phyloP scores from a whole-genome alignment of 1,140 invertebrate species.

The Nylanderia fulva region DNA sequence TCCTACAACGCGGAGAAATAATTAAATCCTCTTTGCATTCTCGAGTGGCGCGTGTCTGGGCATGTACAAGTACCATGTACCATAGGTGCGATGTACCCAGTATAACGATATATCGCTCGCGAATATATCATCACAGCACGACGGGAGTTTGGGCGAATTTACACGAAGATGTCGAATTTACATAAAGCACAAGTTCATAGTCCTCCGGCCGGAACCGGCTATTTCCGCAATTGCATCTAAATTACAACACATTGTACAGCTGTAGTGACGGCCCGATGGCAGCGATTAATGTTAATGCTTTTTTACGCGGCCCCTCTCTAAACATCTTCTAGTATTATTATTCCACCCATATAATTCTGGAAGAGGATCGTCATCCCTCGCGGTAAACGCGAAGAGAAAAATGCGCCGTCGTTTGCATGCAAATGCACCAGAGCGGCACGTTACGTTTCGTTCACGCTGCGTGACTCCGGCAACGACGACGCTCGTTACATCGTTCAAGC shows the following conservation, averaged over 20 bases:
- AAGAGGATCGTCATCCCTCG: slow-evolving; percentile 24
- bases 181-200: slow-evolving; percentile 27
- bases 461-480: slow-evolving; percentile 42
- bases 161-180: slow-evolving; percentile 48
- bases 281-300: not conserved
- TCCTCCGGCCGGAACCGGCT: not conserved
- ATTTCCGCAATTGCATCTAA: slow-evolving; percentile 31
- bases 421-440: slow-evolving; percentile 25
- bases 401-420: slow-evolving; percentile 35
- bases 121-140: slow-evolving; percentile 40
- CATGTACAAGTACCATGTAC: slow-evolving; percentile 39
- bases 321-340: slow-evolving; percentile 13
- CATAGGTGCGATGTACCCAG: slow-evolving; percentile 24
- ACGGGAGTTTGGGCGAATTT: slow-evolving; percentile 37
- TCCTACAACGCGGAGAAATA: slow-evolving; percentile 40
- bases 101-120: slow-evolving; percentile 35
- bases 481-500: slow-evolving; percentile 50
- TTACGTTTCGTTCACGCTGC: slow-evolving; percentile 34
- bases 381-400: not conserved
- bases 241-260: slow-evolving; percentile 2
- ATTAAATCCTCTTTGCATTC: slow-evolving; percentile 56
- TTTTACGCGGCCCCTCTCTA: not conserved
- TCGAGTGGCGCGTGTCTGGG: slow-evolving; percentile 52
- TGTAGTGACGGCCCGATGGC: not conserved
- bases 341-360: not conserved